Evolutionary conservation across 2,113 vertebrate genomes (phyloP), one percentile per base, ranked within the genome.

Genomic region (Cavia porcellus): DNA sequence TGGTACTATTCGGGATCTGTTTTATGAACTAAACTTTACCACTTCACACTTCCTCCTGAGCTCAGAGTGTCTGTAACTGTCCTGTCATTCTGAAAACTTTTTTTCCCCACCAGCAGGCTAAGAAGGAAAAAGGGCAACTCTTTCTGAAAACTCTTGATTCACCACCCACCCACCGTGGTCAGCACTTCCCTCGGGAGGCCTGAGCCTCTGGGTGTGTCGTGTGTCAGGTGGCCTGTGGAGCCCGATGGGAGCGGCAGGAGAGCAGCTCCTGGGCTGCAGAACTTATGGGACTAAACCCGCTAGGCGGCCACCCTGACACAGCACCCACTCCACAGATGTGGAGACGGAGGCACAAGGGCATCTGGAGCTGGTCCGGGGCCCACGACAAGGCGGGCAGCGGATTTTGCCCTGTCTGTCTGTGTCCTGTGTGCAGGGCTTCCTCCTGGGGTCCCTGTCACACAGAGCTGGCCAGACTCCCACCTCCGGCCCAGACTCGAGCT

Each of bases 151-250:
- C 7, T 20, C 25, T 0, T n/a, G 50, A 47, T 28, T 45, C 72
- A 45, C 42, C 38, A 68, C 6, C 50, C 1, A 10, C 2, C 11
- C 14, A 35, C 12, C 20, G 1, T 1, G 8, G 24, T 28, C 7
- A 15, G 68, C 1, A 0, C 81, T 47, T 86, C 35, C 3, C 4
- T 47, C 28, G 55, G 55, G 59, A 8, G 9, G 14, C 1, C 50
- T 12, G n/a, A 22, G 22, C 14, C 13, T 9, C 52, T 20, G 25
- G 55, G 6, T 3, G 45, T 7, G 81, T 52, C 32, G 20, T 4
- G n/a, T 45, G 38, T 50, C 0, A 0, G 10, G 32, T 24, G 74
- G 30, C 24, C 5, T 1, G 55, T 28, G 80, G 92, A 38, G 59
- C 38, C 47, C 24, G 79, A 72, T 24, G 1, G 22, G 25, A 7